Conservation (phyloP, 1,140 invertebrate genomes). For the Drosophila funebris region DNA sequence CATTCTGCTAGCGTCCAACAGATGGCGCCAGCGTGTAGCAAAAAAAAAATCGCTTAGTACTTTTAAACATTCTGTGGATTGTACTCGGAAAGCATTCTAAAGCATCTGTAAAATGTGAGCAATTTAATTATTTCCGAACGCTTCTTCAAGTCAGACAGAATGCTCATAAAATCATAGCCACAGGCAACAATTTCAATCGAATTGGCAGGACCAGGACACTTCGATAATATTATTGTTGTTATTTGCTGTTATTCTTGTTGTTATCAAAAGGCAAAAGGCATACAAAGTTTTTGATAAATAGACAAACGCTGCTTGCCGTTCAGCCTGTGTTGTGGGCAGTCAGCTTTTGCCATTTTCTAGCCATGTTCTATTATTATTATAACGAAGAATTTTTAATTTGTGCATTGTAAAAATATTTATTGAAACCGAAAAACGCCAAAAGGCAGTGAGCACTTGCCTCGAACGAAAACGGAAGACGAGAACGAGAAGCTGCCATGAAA, state of each 20-base stretch:
- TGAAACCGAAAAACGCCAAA: constrained; percentile 73
- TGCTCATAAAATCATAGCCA: constrained; percentile 73
- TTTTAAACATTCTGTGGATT: constrained; percentile 34
- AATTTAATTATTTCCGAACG: constrained; percentile 76
- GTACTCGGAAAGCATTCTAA: constrained; percentile 44
- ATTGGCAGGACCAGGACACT: constrained; percentile 47
- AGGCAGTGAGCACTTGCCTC: constrained; percentile 35
- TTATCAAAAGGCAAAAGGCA: constrained; percentile 59
- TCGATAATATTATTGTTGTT: constrained; percentile 27
- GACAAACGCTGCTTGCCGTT: constrained; percentile 30
- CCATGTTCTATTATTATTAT: constrained; percentile 69
- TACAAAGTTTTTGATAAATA: constrained; percentile 72
- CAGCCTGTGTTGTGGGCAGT: constrained; percentile 32
- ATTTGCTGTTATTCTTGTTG: constrained; percentile 31
- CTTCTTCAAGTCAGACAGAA: constrained; percentile 52
- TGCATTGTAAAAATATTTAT: constrained; percentile 80
- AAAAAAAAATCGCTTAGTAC: constrained; percentile 11
- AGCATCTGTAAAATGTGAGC: constrained; percentile 59
- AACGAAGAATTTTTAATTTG: constrained; percentile 78
- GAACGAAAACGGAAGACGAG: background rate
- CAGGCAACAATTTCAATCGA: constrained; percentile 78
- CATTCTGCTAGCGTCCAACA: constrained; percentile 8
- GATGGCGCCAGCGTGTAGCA: constrained; percentile 17
- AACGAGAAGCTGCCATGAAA: constrained; percentile 14
- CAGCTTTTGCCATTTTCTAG: constrained; percentile 17